These are phyloP conservation scores for Dicyrtomina minuta DNA, from an alignment of 2,888 invertebrate genomes.

Conservation along the genomic window DNA sequence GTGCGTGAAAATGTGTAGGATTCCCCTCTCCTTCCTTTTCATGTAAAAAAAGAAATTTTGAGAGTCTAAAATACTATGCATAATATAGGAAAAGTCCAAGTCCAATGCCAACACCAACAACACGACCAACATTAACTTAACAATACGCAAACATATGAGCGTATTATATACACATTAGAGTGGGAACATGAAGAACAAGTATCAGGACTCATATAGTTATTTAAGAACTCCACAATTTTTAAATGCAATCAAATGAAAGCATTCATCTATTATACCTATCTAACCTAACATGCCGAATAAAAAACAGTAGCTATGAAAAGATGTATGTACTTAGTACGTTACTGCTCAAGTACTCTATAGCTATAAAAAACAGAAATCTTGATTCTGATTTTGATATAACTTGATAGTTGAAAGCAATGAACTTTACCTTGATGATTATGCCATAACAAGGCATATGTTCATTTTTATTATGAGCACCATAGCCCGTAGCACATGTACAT, in stretches of 20 bases:
- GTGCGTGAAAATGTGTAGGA: slow-evolving; percentile 28
- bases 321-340: background rate
- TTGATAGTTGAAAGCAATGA: background rate
- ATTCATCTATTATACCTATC: background rate
- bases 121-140: too few species aligned
- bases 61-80: background rate
- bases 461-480: background rate
- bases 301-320: slow-evolving; percentile 4
- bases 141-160: too few species aligned
- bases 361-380: background rate
- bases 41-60: slow-evolving; percentile 2
- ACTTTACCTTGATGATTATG: slow-evolving; percentile 30
- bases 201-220: too few species aligned
- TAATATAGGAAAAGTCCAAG: background rate
- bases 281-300: too few species aligned
- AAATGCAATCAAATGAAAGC: too few species aligned
- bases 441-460: slow-evolving; percentile 28
- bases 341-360: too few species aligned
- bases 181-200: background rate
- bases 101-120: too few species aligned
- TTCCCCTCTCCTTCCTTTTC: slow-evolving; percentile 4
- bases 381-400: too few species aligned
- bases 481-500: too few species aligned
- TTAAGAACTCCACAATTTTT: background rate
- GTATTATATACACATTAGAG: too few species aligned